Base-by-base conservation (phyloP, 1,140 invertebrate species). In the Macrostomum lignano region DNA sequence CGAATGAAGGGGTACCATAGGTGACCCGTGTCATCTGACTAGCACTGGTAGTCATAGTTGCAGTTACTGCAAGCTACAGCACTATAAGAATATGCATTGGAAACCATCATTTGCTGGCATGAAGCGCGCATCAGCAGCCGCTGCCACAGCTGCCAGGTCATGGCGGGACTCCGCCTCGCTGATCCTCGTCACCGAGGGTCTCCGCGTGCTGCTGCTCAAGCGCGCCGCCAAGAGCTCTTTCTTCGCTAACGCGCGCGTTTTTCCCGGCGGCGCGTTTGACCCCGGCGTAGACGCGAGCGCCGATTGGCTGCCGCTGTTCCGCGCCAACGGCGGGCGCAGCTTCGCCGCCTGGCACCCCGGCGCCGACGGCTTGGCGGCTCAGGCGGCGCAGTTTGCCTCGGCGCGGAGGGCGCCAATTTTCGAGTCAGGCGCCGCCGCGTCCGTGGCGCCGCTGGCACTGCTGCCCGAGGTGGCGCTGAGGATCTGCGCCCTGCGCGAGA, bases 401-500 rank as follows among this genome's bases (percentile, higher is more conserved):
- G n/a, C n/a, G n/a, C n/a, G n/a, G 45, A 24, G 39, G 37, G 6
- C 23, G 43, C 3, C 32, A 44, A 29, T 46, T 42, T 26, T 36
- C 39, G n/a, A n/a, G n/a, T n/a, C n/a, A n/a, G n/a, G n/a, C n/a
- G n/a, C n/a, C n/a, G n/a, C n/a, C n/a, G n/a, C n/a, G n/a, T n/a
- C n/a, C n/a, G n/a, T 10, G n/a, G 21, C 11, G 2, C 24, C 13
- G 30, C 10, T 20, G 34, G 10, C 38, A 19, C 31, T 67, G 34
- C 55, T 62, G 34, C 61, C 63, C 55, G 71, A 71, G 48, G 58
- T 82, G 24, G 69, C 71, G 2, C 55, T 79, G 33, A 60, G 77
- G 39, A 71, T 86, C 36, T 68, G 70, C 38, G 76, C 76, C 9
- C 71, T 84, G 37, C 60, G 78, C 40, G 78, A 86, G 59, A 76